These are phyloP conservation scores for Pardalotus punctatus DNA, from an alignment of 2,113 vertebrate genomes.

Conservation along the genomic window DNA sequence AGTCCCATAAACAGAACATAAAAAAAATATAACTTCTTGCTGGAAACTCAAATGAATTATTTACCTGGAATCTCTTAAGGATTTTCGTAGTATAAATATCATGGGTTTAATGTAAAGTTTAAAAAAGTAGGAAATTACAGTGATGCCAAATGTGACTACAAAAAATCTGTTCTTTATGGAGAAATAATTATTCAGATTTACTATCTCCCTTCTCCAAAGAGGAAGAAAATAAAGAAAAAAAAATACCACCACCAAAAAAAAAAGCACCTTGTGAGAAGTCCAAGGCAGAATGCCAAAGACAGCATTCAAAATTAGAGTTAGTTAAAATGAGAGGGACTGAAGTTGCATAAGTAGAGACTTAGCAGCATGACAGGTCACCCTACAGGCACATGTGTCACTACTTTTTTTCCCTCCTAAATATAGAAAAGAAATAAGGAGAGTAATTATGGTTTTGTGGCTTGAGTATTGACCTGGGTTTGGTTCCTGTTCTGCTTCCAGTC, in stretches of 20 bases:
- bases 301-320: constrained; percentile 44
- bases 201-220: neutral
- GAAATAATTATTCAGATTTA: constrained; percentile 15
- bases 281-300: constrained; percentile 37
- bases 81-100: neutral
- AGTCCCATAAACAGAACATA: neutral
- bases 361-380: neutral
- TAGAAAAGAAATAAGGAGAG: constrained; percentile 37
- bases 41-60: neutral
- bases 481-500: constrained; percentile 54
- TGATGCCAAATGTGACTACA: constrained; percentile 7
- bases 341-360: constrained; percentile 26
- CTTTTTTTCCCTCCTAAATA: neutral
- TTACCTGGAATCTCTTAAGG: neutral
- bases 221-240: neutral
- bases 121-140: neutral
- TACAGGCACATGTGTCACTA: neutral
- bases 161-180: neutral
- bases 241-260: neutral
- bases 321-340: constrained; percentile 15
- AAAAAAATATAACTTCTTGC: neutral
- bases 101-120: neutral
- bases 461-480: constrained; percentile 37
- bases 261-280: neutral
- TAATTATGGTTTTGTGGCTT: constrained; percentile 59